A percentile compares a stretch with the other conserved stretches of the same genome.
These are phyloP conservation scores for Ypsolopha scabrella DNA, from an alignment of 2,888 invertebrate species.

Conservation along the genomic window DNA sequence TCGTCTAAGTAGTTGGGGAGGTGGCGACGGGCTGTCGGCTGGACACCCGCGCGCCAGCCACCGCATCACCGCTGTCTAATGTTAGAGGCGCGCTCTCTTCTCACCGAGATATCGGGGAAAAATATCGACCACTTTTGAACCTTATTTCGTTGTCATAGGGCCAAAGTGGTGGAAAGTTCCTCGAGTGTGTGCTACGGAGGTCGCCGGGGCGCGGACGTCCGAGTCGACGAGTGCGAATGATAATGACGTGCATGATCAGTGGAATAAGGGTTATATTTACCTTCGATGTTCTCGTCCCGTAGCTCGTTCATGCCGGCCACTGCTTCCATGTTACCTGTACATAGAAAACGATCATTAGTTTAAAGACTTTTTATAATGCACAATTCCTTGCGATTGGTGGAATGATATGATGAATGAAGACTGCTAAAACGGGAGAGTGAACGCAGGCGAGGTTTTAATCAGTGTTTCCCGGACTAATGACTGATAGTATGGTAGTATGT, in stretches of 20 bases:
- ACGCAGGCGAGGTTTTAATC: too few species aligned
- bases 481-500: too few species aligned
- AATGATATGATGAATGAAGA: not conserved
- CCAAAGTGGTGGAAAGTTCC: too few species aligned
- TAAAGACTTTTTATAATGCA: not conserved
- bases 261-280: slow-evolving; percentile 35
- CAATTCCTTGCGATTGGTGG: not conserved
- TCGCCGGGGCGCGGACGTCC: slow-evolving; percentile 70
- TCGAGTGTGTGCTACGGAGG: slow-evolving; percentile 26
- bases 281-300: slow-evolving; percentile 59
- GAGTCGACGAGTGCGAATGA: slow-evolving; percentile 66
- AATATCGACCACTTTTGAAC: slow-evolving; percentile 11
- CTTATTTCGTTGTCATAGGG: too few species aligned
- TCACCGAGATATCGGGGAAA: slow-evolving; percentile 19
- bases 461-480: too few species aligned
- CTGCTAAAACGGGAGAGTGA: not conserved
- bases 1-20: not conserved
- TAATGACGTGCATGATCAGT: slow-evolving; percentile 34
- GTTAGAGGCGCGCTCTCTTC: slow-evolving; percentile 42
- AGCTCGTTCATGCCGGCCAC: slow-evolving; percentile 56
- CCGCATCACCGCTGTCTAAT: not conserved
- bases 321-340: slow-evolving; percentile 59
- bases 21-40: not conserved
- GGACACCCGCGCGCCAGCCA: not conserved
- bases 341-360: slow-evolving; percentile 4